Evolutionary conservation across 2,888 invertebrate genomes (phyloP).

Genomic region (Ophraella communa): DNA sequence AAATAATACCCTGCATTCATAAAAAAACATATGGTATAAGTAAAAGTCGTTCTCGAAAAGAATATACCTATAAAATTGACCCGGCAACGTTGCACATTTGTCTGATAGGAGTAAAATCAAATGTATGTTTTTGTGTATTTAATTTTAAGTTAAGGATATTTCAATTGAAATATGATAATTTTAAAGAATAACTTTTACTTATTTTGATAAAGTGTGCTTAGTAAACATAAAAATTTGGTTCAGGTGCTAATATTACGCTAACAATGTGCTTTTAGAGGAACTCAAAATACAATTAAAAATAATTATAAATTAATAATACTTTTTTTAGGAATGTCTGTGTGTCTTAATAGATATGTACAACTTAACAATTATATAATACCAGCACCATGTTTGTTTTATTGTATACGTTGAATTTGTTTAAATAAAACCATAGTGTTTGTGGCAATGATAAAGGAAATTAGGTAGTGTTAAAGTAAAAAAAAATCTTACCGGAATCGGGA

Average conservation of each 20-base stretch:
- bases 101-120: no score
- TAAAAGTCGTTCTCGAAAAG: conserved; percentile 16
- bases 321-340: conserved; percentile 60
- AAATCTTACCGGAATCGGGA: no score
- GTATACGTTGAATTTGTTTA: conserved; percentile 6
- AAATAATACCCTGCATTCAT: conserved; percentile 49
- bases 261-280: conserved; percentile 42
- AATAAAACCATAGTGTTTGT: conserved; percentile 2
- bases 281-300: conserved; percentile 38
- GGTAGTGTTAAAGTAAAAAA: no score
- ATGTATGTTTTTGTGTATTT: no score
- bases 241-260: conserved; percentile 17
- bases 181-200: neutral
- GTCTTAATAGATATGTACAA: conserved; percentile 54
- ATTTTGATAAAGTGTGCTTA: conserved; percentile 44
- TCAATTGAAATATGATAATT: neutral
- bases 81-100: neutral
- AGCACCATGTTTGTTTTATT: conserved; percentile 51
- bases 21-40: conserved; percentile 27
- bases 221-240: conserved; percentile 28
- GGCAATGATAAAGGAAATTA: no score
- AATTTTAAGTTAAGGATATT: no score
- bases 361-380: conserved; percentile 55
- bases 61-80: no score
- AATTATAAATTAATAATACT: conserved; percentile 59